phyloP scores from a whole-genome alignment of 2,113 vertebrate species.

The Carettochelys insculpta region DNA sequence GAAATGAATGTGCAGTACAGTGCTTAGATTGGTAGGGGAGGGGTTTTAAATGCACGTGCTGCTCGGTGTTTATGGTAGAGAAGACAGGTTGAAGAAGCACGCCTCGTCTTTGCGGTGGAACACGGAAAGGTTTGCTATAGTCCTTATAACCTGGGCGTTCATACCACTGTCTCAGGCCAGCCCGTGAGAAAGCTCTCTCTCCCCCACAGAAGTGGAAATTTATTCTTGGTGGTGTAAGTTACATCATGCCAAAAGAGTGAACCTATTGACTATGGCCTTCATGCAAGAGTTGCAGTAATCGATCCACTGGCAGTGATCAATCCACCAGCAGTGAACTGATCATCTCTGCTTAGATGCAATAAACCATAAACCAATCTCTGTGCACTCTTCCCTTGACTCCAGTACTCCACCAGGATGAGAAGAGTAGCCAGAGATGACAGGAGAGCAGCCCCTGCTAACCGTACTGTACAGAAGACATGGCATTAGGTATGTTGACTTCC shows the following conservation, averaged over 20 bases:
- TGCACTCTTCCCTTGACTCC: no score
- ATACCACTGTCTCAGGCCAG: neutral
- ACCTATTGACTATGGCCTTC: neutral
- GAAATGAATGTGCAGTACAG: neutral
- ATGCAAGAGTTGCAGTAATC: neutral
- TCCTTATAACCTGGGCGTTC: neutral
- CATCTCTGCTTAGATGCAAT: no score
- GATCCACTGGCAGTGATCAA: no score
- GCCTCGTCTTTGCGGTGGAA: neutral
- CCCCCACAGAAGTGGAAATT: neutral
- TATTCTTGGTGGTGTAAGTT: neutral
- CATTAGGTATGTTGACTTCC: no score
- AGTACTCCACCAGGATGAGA: no score
- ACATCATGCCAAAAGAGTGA: neutral
- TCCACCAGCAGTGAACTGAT: no score
- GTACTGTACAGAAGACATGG: no score
- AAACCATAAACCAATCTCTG: no score
- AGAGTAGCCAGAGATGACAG: no score
- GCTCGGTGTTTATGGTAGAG: neutral
- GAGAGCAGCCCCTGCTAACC: no score
- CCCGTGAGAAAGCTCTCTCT: neutral
- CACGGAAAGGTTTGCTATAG: neutral
- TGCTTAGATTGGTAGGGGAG: neutral
- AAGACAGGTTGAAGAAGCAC: neutral
- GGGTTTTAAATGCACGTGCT: neutral